Base-by-base conservation (phyloP, 1,140 invertebrate genomes). In the Caenorhabditis inopinata region DNA sequence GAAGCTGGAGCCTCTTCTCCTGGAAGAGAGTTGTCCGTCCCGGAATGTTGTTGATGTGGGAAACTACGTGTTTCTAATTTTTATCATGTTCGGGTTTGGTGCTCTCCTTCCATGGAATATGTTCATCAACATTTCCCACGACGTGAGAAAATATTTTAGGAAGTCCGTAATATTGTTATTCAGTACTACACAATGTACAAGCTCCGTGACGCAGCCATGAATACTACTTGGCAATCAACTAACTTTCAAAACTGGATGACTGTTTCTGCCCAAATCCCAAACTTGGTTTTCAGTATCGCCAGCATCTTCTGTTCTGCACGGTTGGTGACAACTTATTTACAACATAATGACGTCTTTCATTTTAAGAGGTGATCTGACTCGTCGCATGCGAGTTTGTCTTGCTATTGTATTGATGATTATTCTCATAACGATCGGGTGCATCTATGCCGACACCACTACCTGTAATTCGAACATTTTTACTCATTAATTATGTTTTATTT, bases 91-190 rank as follows among this genome's bases (percentile, higher is more conserved):
- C 90, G 97, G 97, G n/a, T 91, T 99, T 80, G 96, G 96, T 11
- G 93, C 93, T 0, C 91, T 99, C 35, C 96, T 96, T 91, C 95
- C 96, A 16, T 99, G 96, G 96, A 99, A 99, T 89, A 98, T 98
- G 95, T 97, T 99, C 89, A 97, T 99, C 84, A 98, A 94, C 79
- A 87, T 88, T 76, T 96, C 96, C 11, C 94, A 94, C 89, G 46
- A 53, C 12, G 78, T 79, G 11, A 29, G 58, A 68, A 29, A 11
- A 16, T 38, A 18, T 12, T 38, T 18, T 35, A 27, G 12, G 25
- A 14, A 16, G 21, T n/a, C 9, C 18, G n/a, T n/a, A n/a, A n/a
- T n/a, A n/a, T 2, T 18, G 2, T 83, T 87, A 92, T 58, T 32
- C 51, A 58, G 51, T 58, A 58, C 51, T 58, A 58, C 51, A 58